Evolutionary conservation across 2,113 vertebrate genomes (phyloP).

Genomic region (Dasypus novemcinctus): DNA sequence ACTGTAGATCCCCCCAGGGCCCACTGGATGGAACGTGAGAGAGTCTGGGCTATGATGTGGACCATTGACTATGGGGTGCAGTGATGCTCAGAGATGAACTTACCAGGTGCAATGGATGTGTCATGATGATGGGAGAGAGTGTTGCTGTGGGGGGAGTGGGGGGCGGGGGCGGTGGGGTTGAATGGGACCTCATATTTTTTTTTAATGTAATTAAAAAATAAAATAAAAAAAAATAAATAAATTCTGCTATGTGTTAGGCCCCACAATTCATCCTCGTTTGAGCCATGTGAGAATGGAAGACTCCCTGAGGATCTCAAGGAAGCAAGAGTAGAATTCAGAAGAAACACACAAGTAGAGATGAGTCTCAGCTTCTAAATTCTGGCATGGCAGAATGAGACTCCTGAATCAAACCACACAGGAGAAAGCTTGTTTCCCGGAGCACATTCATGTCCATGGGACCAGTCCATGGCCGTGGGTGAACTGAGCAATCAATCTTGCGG

Average conservation of each 20-base stretch:
- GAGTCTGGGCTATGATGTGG: too few relatives aligned
- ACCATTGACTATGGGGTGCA: too few relatives aligned
- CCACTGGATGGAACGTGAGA: too few relatives aligned
- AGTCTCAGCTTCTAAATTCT: not conserved
- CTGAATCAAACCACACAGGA: not conserved
- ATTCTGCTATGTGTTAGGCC: not conserved
- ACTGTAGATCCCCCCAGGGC: too few relatives aligned
- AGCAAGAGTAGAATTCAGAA: not conserved
- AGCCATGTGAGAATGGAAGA: not conserved
- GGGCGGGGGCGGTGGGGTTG: too few relatives aligned
- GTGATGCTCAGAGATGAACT: too few relatives aligned
- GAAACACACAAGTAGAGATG: not conserved
- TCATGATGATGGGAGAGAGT: too few relatives aligned
- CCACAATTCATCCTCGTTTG: not conserved
- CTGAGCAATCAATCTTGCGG: not conserved
- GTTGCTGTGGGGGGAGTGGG: too few relatives aligned
- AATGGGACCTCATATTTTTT: too few relatives aligned
- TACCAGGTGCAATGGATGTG: too few relatives aligned
- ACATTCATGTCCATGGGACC: not conserved
- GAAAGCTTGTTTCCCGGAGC: not conserved
- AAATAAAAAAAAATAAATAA: too few relatives aligned
- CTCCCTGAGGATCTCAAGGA: not conserved
- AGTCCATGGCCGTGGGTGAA: not conserved
- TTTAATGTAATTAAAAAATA: too few relatives aligned
- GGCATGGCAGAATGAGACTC: not conserved